Conservation (phyloP, 2,113 vertebrate species). For the Rhinogobius similis region DNA sequence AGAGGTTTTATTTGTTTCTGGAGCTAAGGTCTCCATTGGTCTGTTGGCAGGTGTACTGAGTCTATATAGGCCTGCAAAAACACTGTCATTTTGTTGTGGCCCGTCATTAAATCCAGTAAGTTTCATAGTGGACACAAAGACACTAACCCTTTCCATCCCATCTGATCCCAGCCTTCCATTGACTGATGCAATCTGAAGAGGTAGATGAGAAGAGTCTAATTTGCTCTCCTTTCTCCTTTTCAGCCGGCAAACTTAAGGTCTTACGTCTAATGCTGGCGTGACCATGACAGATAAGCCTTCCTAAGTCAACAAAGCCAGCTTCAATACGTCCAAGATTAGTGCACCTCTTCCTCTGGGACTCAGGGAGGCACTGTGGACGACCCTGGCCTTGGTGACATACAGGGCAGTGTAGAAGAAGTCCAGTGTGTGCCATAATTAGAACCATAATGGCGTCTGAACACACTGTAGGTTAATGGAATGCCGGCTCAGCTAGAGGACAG, state of each 20-base stretch:
- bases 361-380: constrained; percentile 43
- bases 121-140: constrained; percentile 28
- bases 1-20: constrained; percentile 75
- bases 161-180: constrained; percentile 19
- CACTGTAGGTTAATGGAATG: constrained; percentile 79
- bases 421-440: constrained; percentile 79
- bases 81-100: constrained; percentile 33
- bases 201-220: constrained; percentile 73
- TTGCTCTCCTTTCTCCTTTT: constrained; percentile 68
- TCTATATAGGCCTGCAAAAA: constrained; percentile 22
- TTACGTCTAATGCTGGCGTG: constrained; percentile 65
- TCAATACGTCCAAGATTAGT: constrained; percentile 72
- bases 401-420: constrained; percentile 63
- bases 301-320: constrained; percentile 70
- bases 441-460: constrained; percentile 80
- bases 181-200: constrained; percentile 65
- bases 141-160: constrained; percentile 19
- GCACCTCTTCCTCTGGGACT: constrained; percentile 47
- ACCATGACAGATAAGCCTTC: constrained; percentile 70
- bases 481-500: constrained; percentile 72
- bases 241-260: constrained; percentile 62
- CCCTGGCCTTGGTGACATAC: constrained; percentile 65
- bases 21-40: constrained; percentile 71
- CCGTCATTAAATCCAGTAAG: constrained; percentile 31
- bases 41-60: constrained; percentile 59